phyloP scores from a whole-genome alignment of 2,888 invertebrate genomes.

The Allolobophora icterica region DNA sequence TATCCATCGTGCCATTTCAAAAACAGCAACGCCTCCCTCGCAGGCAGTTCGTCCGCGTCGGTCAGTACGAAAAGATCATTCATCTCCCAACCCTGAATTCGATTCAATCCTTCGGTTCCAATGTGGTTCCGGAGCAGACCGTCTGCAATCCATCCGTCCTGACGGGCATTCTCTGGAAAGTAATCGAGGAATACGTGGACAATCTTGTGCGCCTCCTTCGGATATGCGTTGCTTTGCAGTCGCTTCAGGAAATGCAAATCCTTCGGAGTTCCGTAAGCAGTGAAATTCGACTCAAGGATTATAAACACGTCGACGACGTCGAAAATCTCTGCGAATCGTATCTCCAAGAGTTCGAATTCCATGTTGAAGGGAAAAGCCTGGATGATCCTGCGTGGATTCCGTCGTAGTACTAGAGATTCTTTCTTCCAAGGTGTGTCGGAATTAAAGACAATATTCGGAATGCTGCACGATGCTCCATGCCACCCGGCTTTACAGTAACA shows the following conservation, averaged over 20 bases:
- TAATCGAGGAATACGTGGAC: slow-evolving; percentile 65
- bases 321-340: slow-evolving; percentile 72
- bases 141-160: slow-evolving; percentile 56
- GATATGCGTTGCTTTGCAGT: slow-evolving; percentile 61
- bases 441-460: slow-evolving; percentile 41
- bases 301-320: slow-evolving; percentile 74
- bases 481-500: slow-evolving; percentile 43
- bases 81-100: slow-evolving; percentile 44
- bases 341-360: slow-evolving; percentile 52
- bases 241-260: slow-evolving; percentile 66
- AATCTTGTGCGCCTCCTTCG: slow-evolving; percentile 68
- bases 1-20: slow-evolving; percentile 75
- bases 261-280: slow-evolving; percentile 58
- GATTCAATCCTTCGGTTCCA: slow-evolving; percentile 41
- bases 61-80: slow-evolving; percentile 67
- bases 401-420: slow-evolving; percentile 28
- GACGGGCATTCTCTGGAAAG: slow-evolving; percentile 51
- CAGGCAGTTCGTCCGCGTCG: slow-evolving; percentile 72
- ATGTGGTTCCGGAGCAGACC: slow-evolving; percentile 45
- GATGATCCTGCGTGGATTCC: slow-evolving; percentile 44
- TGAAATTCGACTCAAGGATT: slow-evolving; percentile 65
- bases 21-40: slow-evolving; percentile 72
- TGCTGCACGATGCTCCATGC: slow-evolving; percentile 45
- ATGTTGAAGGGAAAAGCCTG: slow-evolving; percentile 45
- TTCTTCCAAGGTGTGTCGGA: slow-evolving; percentile 42